Evolutionary conservation across 1,140 invertebrate species (phyloP).

Genomic region (Ladona fulva): DNA sequence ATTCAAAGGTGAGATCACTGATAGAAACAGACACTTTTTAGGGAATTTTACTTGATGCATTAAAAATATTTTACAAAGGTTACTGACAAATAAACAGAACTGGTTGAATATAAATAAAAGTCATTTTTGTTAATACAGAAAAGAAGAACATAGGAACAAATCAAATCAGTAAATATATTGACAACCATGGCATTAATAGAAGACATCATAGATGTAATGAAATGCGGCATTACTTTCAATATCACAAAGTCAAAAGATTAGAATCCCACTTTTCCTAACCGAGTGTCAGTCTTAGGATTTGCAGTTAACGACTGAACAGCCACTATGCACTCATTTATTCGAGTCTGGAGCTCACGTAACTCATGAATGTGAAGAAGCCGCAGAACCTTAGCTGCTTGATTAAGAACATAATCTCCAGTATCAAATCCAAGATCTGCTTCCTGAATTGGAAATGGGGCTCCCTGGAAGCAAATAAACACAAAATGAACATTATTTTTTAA

Average conservation of each 20-base stretch:
- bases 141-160: too few species aligned
- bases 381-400: constrained; percentile 72
- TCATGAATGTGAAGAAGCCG: constrained; percentile 86
- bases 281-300: constrained; percentile 94
- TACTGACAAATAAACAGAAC: too few species aligned
- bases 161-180: too few species aligned
- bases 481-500: too few species aligned
- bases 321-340: constrained; percentile 90
- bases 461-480: constrained; percentile 42
- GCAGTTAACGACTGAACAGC: constrained; percentile 86
- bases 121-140: too few species aligned
- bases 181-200: too few species aligned
- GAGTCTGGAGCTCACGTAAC: constrained; percentile 81
- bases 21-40: too few species aligned
- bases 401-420: constrained; percentile 56
- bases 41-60: too few species aligned
- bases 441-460: constrained; percentile 56
- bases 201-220: too few species aligned
- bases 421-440: constrained; percentile 60
- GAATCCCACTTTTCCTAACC: constrained; percentile 83
- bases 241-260: constrained; percentile 31
- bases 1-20: too few species aligned
- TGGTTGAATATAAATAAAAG: too few species aligned
- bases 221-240: not conserved
- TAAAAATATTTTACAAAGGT: too few species aligned